Base-by-base conservation (phyloP, 2,113 vertebrate species). In the Menura novaehollandiae region DNA sequence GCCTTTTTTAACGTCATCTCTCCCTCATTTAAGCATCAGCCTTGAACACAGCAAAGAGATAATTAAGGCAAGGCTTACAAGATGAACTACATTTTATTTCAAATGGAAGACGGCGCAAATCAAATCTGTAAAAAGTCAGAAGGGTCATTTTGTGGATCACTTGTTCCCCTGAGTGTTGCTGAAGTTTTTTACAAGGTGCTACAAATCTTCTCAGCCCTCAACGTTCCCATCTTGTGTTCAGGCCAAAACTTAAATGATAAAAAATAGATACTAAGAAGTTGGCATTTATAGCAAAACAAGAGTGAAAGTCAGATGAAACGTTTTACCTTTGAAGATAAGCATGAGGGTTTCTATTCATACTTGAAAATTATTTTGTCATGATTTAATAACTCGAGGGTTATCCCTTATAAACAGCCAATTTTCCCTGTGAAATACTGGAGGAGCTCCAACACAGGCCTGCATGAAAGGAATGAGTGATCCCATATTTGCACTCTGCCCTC, bases 21-120 rank as follows among this genome's bases (percentile, higher is more conserved):
- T 92, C 35, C 63, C 95, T 98, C 98, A 95, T 97, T 97, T 97
- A 98, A 98, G 97, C 95, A 97, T 91, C 91, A 81, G 80, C 94
- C 91, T 97, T 96, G 89, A 95, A 62, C 52, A 93, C 83, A 92
- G 81, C 33, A 56, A 26, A 85, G 93, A 95, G 98, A 98, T 98
- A 98, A 98, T 98, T 98, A 98, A 98, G 84, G 47, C 27, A 96
- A 98, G 88, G 60, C 47, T 63, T 39, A 51, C 53, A 53, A 81
- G 41, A 69, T 30, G 56, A 69, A 16, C 24, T 35, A 4, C 63
- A 41, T 39, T 87, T 80, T 17, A 6, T 85, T 88, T 71, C 62
- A 58, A 14, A 55, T 7, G 69, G 46, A 66, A 89, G 58, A 1
- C 1, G 26, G 58, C 0, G 26, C 67, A 64, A 63, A 90, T 91